Evolutionary conservation across 2,888 invertebrate genomes (phyloP).

Genomic region (Ypsolopha sequella): DNA sequence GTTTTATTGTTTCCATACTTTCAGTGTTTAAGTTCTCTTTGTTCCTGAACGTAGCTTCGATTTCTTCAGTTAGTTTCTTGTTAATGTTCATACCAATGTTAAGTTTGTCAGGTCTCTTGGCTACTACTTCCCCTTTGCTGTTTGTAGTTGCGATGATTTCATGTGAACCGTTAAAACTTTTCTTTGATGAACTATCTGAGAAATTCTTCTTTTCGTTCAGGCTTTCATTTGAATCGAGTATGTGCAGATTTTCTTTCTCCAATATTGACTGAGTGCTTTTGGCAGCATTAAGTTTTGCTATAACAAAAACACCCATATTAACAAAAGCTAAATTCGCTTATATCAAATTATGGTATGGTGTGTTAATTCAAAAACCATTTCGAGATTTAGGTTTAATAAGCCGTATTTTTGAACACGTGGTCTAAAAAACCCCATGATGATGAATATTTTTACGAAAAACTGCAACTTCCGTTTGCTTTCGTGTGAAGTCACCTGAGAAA

Average conservation of each 20-base stretch:
- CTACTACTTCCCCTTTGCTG: constrained; percentile 56
- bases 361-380: no score
- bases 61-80: constrained; percentile 61
- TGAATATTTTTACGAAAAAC: no score
- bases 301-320: constrained; percentile 14
- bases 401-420: no score
- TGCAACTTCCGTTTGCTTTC: no score
- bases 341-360: no score
- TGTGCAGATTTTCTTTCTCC: constrained; percentile 56
- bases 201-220: constrained; percentile 49
- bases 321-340: neutral
- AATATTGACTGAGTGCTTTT: constrained; percentile 59
- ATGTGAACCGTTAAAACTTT: constrained; percentile 46
- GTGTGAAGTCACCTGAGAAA: no score
- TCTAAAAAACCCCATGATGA: no score
- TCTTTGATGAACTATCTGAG: constrained; percentile 49
- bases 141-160: constrained; percentile 64
- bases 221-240: constrained; percentile 53
- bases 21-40: constrained; percentile 50
- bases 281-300: constrained; percentile 55
- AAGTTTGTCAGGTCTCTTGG: constrained; percentile 63
- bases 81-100: constrained; percentile 60
- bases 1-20: constrained; percentile 62
- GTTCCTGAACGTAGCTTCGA: constrained; percentile 51
- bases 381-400: no score